Evolutionary conservation across 2,797 vertebrate genomes (phyloP), one percentile per base, ranked within the genome.

Genomic region (Cichlasoma orientale): DNA sequence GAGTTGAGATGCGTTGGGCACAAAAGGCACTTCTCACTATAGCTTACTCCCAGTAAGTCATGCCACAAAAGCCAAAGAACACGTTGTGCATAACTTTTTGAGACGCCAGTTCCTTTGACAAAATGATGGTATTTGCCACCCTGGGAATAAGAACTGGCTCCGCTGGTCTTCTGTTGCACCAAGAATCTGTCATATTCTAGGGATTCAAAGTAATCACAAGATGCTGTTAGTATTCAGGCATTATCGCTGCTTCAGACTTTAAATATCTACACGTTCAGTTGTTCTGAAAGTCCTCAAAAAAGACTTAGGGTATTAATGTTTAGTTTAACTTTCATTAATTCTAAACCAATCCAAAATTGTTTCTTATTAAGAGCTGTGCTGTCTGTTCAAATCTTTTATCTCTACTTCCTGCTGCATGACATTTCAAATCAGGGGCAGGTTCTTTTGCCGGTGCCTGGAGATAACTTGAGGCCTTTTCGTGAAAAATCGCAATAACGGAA

Each of bases 361-460:
- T 44, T 41, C 18, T 21, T 74, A 84, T 84, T 83, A 74, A 74
- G 18, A 78, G 69, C 41, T 5, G 55, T 56, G 50, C 31, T 72
- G 79, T 23, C 81, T 84, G 77, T 88, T 77, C 41, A 80, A 89
- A 85, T 86, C 53, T 70, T 25, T 85, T 56, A 82, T 82, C 61
- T 86, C 53, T 10, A 29, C 29, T 70, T 80, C 41, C 36, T 33
- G 80, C 82, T 80, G 55, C 73, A 75, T 74, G 71, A 80, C 77
- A 81, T 88, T 84, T 54, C 41, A 88, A 82, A 81, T 69, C 55
- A 77, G 56, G 59, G 56, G 74, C 41, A 75, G 52, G 61, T 72
- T 86, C 57, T 82, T 75, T 86, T 86, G 82, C 56, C 74, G 83
- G 27, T 61, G 83, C 85, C 75, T 63, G 21, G 21, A 82, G 82